Evolutionary conservation across 2,797 vertebrate genomes (phyloP).

Genomic region (Heteromormyrus szaboi): DNA sequence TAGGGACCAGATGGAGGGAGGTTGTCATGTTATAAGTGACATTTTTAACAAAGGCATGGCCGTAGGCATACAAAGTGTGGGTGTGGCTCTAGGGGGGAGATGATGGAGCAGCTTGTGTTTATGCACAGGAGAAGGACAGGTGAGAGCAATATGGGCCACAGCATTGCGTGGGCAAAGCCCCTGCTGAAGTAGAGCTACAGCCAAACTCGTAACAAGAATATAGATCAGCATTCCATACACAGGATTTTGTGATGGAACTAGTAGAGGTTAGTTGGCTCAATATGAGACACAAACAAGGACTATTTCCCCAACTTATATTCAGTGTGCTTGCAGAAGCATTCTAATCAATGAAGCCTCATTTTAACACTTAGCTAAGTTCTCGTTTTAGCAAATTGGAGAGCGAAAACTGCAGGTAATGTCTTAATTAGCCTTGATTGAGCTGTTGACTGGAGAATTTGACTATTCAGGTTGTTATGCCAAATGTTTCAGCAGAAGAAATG

Average conservation of each 20-base stretch:
- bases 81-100: conserved; percentile 17
- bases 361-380: background rate
- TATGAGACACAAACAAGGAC: background rate
- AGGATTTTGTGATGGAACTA: background rate
- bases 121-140: conserved; percentile 7
- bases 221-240: background rate
- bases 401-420: background rate
- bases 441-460: background rate
- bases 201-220: background rate
- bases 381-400: background rate
- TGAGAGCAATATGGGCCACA: background rate
- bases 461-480: background rate
- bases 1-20: conserved; percentile 32
- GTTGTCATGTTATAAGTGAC: conserved; percentile 37
- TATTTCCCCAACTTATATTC: background rate
- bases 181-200: background rate
- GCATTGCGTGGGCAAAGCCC: background rate
- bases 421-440: conserved; percentile 8
- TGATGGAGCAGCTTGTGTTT: conserved; percentile 25
- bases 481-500: background rate
- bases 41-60: conserved; percentile 33
- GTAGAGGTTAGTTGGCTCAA: background rate
- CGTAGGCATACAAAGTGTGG: conserved; percentile 28
- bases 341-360: background rate
- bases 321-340: background rate